A percentile compares a stretch with the other conserved stretches of the same genome.
These are phyloP conservation scores for Rhinophrynus dorsalis DNA, from an alignment of 2,797 vertebrate genomes.

Conservation along the genomic window DNA sequence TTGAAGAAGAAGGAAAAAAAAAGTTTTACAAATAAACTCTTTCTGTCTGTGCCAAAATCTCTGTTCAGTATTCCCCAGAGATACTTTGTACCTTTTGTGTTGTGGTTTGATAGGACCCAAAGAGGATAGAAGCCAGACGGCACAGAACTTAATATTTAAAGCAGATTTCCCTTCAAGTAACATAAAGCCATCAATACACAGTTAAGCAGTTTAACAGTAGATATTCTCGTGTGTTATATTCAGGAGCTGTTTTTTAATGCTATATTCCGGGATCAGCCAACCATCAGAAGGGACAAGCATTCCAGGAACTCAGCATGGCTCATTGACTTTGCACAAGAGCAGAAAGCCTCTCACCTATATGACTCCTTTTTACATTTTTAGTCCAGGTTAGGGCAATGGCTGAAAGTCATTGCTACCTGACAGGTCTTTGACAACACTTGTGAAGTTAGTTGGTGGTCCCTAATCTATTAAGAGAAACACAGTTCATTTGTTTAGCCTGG, in stretches of 20 bases:
- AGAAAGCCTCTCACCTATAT: conserved; percentile 39
- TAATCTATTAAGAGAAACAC: conserved; percentile 33
- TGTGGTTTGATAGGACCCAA: conserved; percentile 43
- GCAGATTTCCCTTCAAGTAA: conserved; percentile 47
- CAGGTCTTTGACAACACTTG: conserved; percentile 31
- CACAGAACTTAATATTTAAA: conserved; percentile 45
- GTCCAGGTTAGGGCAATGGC: conserved; percentile 1
- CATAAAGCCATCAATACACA: conserved; percentile 39
- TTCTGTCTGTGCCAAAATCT: conserved; percentile 44
- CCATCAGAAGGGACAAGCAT: conserved; percentile 42
- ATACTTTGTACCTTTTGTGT: conserved; percentile 26
- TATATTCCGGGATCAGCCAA: conserved; percentile 31
- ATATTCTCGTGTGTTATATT: conserved; percentile 34
- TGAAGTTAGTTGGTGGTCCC: conserved; percentile 35
- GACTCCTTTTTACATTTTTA: conserved; percentile 22
- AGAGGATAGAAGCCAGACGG: conserved; percentile 42
- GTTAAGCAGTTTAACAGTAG: conserved; percentile 45
- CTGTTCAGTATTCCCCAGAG: conserved; percentile 29
- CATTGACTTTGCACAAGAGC: conserved; percentile 38
- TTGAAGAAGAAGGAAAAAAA: too few relatives aligned
- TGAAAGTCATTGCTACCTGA: conserved; percentile 32
- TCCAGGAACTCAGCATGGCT: conserved; percentile 37
- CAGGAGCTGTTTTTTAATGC: conserved; percentile 31
- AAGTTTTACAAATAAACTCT: conserved; percentile 48
- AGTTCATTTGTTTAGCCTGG: conserved; percentile 3